phyloP scores from a whole-genome alignment of 2,888 invertebrate species.

The Catocala nupta region DNA sequence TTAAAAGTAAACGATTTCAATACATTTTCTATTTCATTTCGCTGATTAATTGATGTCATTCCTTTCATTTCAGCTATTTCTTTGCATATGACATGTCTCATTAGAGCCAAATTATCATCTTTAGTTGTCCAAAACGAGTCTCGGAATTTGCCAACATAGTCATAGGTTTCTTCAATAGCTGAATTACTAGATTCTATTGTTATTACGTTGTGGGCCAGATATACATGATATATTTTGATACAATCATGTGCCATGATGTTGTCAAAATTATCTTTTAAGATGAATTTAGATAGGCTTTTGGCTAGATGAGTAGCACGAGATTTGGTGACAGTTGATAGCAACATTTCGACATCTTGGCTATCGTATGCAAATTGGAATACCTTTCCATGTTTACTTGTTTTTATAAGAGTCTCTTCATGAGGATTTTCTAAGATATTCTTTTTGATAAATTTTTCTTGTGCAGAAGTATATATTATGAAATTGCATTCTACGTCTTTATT shows the following conservation, averaged over 20 bases:
- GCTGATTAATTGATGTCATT: conserved; percentile 3
- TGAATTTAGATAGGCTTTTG: conserved; percentile 30
- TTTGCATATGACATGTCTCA: conserved; percentile 23
- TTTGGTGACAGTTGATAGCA: conserved; percentile 26
- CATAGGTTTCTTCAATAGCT: conserved; percentile 5
- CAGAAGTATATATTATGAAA: conserved; percentile 44
- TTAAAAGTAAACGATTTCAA: conserved; percentile 27
- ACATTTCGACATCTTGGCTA: conserved; percentile 25
- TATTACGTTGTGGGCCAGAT: conserved; percentile 25
- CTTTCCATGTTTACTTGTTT: conserved; percentile 21
- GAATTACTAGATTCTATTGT: not conserved
- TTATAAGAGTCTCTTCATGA: conserved; percentile 22
- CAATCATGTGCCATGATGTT: conserved; percentile 37
- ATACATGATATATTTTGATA: conserved; percentile 41
- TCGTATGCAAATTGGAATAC: conserved; percentile 35
- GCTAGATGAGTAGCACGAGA: conserved; percentile 33
- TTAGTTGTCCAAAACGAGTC: conserved; percentile 24
- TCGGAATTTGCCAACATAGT: conserved; percentile 22
- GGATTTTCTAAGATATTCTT: conserved; percentile 3
- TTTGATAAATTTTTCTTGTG: conserved; percentile 25
- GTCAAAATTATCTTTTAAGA: conserved; percentile 29
- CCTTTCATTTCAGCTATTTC: conserved; percentile 21
- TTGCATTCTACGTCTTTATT: conserved; percentile 27
- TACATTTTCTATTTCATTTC: conserved; percentile 4
- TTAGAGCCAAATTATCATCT: conserved; percentile 19